These are phyloP conservation scores for Chloroceryle aenea DNA, from an alignment of 2,113 vertebrate genomes.

Conservation along the genomic window DNA sequence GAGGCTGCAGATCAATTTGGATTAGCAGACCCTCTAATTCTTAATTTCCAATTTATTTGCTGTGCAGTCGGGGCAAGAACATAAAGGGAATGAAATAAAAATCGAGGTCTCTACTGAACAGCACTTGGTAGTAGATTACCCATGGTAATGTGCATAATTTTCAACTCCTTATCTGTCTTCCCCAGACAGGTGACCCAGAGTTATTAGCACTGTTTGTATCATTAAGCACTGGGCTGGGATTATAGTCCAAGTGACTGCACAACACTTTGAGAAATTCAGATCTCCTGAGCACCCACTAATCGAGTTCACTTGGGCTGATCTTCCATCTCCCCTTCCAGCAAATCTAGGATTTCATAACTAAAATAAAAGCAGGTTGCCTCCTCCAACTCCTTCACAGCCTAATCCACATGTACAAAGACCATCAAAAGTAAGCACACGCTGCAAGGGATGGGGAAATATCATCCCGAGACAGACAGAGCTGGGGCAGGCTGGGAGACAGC, in stretches of 20 bases:
- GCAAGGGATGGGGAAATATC: background rate
- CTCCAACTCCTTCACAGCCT: background rate
- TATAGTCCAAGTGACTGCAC: background rate
- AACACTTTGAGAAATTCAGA: background rate
- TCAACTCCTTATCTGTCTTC: slow-evolving; percentile 74
- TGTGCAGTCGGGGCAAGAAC: slow-evolving; percentile 33
- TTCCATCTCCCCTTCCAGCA: slow-evolving; percentile 28
- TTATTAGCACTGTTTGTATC: slow-evolving; percentile 71
- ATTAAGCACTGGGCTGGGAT: slow-evolving; percentile 67
- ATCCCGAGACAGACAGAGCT: background rate
- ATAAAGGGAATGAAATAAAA: slow-evolving; percentile 47
- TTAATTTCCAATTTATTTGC: slow-evolving; percentile 47
- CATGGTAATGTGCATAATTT: slow-evolving; percentile 65
- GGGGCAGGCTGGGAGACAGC: background rate
- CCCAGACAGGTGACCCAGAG: slow-evolving; percentile 74
- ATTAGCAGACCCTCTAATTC: slow-evolving; percentile 32
- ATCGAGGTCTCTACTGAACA: slow-evolving; percentile 6
- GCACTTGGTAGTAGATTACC: slow-evolving; percentile 55
- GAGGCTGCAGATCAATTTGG: slow-evolving; percentile 28
- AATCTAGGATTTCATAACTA: slow-evolving; percentile 41
- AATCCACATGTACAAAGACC: background rate
- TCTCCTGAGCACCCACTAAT: slow-evolving; percentile 20
- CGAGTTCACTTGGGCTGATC: slow-evolving; percentile 25
- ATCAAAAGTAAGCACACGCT: background rate
- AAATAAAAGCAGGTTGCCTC: background rate